A percentile compares a stretch with the other conserved stretches of the same genome.
Conservation (phyloP, 2,888 invertebrate genomes). For the Tinea semifulvella region DNA sequence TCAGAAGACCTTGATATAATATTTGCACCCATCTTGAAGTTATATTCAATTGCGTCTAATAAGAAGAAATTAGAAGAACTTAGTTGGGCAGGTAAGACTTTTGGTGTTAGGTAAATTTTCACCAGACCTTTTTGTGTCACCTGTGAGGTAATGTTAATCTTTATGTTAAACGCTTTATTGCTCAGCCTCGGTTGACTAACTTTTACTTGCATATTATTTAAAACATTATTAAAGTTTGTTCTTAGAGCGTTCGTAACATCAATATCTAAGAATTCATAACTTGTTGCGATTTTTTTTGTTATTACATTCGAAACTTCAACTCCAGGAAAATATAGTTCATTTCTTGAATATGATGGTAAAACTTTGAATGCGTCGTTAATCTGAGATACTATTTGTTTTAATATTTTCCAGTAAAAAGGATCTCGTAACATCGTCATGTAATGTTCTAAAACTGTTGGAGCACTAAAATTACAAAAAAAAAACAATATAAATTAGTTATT, state of each 20-base stretch:
- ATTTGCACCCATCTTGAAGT: slow-evolving; percentile 71
- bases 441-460: slow-evolving; percentile 40
- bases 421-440: slow-evolving; percentile 73
- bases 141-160: slow-evolving; percentile 69
- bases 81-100: slow-evolving; percentile 67
- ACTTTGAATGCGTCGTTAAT: slow-evolving; percentile 65
- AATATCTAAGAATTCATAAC: slow-evolving; percentile 71
- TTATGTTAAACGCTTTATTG: slow-evolving; percentile 75
- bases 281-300: slow-evolving; percentile 71
- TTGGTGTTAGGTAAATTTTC: slow-evolving; percentile 76
- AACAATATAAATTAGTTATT: neutral
- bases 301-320: slow-evolving; percentile 69
- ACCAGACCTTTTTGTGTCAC: slow-evolving; percentile 67
- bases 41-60: slow-evolving; percentile 67
- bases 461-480: slow-evolving; percentile 6
- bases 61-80: slow-evolving; percentile 56
- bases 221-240: slow-evolving; percentile 28
- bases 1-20: slow-evolving; percentile 70
- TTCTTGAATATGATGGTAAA: slow-evolving; percentile 64
- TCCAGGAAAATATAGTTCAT: slow-evolving; percentile 69
- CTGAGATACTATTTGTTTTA: slow-evolving; percentile 66
- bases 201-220: slow-evolving; percentile 44
- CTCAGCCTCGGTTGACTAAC: slow-evolving; percentile 71
- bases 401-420: slow-evolving; percentile 75
- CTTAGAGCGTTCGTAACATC: slow-evolving; percentile 70